Base-by-base conservation (phyloP, 2,113 vertebrate genomes). In the Edolisoma coerulescens region DNA sequence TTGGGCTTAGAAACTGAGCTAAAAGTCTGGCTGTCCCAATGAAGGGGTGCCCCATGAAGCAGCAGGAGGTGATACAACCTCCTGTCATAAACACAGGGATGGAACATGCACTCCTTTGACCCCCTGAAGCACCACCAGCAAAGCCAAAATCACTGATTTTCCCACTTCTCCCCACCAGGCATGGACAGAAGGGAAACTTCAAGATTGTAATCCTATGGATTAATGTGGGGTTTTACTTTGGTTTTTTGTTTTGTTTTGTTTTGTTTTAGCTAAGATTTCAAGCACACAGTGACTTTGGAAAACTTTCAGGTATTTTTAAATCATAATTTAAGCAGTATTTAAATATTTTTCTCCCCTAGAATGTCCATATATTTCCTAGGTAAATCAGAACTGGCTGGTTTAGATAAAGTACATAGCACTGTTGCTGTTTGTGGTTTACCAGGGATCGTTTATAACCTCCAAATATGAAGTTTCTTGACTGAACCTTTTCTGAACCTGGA, bases 141-240 rank as follows among this genome's bases (percentile, higher is more conserved):
- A 80, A 63, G 27, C 1, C 13, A 79, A 59, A 89, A 4, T 1
- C 33, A 28, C 13, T 17, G 5, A 7, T 35, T 67, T 74, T 27
- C 19, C 16, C 3, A 19, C 10, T 21, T 21, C 11, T 64, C 5
- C 9, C 5, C 0, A 0, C 7, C 10, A 4, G 10, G 22, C 59
- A 74, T 26, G 49, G 37, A 13, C 20, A 70, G 11, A 59, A 53
- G 63, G 14, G 11, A 53, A 53, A 32, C 5, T 37, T 90, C 30
- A 35, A 57, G 4, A 59, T 68, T 7, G 14, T 21, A 89, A 70
- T 70, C 17, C 12, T 28, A 2, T 35, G 11, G 10, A 50, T 60
- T 81, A n/a, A 17, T 61, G 13, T 44, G 4, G 23, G 26, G 17
- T 0, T 14, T 3, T 26, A 9, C 22, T 39, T 49, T 52, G 24